Evolutionary conservation across 2,888 invertebrate genomes (phyloP).

Genomic region (Drosophila percnosoma): DNA sequence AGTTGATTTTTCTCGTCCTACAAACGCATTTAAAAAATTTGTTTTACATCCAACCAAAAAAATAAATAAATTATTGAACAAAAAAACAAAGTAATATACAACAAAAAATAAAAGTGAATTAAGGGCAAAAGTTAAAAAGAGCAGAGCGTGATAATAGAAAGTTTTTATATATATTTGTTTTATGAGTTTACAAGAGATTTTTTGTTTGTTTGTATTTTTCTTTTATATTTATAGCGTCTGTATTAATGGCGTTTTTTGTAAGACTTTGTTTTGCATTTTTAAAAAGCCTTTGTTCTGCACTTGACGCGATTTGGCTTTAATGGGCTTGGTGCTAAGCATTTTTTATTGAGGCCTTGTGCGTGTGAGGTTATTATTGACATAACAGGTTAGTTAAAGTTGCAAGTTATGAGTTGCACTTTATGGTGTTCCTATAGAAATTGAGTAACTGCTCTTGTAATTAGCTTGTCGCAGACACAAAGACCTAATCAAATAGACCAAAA

Average conservation of each 20-base stretch:
- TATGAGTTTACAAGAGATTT: slow-evolving; percentile 67
- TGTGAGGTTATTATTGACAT: not conserved
- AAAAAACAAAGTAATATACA: slow-evolving; percentile 42
- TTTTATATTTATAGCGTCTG: slow-evolving; percentile 41
- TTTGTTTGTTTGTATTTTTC: slow-evolving; percentile 45
- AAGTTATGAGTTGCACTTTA: slow-evolving; percentile 2
- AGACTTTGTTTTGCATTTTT: slow-evolving; percentile 21
- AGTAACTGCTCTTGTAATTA: slow-evolving; percentile 32
- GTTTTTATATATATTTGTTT: slow-evolving; percentile 72
- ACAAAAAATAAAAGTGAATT: slow-evolving; percentile 55
- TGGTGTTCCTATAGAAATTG: slow-evolving; percentile 18
- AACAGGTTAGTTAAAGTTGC: not conserved
- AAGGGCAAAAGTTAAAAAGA: slow-evolving; percentile 88
- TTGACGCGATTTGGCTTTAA: slow-evolving; percentile 57
- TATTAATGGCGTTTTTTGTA: slow-evolving; percentile 45
- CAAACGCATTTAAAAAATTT: slow-evolving; percentile 83
- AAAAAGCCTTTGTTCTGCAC: slow-evolving; percentile 30
- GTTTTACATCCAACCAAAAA: slow-evolving; percentile 56
- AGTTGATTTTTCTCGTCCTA: slow-evolving; percentile 98
- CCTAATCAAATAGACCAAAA: slow-evolving; percentile 48
- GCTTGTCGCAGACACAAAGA: slow-evolving; percentile 30
- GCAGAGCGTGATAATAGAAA: slow-evolving; percentile 82
- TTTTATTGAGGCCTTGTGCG: not conserved
- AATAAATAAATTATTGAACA: slow-evolving; percentile 15
- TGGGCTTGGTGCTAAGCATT: slow-evolving; percentile 12